Conservation (phyloP, 2,888 invertebrate genomes). For the Laspeyria flexula region DNA sequence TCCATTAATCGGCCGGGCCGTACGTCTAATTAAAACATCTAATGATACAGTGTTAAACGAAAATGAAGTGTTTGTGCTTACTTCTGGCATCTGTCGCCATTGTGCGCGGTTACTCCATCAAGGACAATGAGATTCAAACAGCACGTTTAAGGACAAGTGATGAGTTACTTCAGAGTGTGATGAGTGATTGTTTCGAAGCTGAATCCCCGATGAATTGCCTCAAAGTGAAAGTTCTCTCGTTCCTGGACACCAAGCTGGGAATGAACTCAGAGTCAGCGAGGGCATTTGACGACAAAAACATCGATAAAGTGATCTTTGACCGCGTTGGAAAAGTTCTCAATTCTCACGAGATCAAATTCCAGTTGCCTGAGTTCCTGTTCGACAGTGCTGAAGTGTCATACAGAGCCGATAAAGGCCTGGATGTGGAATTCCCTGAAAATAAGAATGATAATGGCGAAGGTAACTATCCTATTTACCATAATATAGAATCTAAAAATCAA, state of each 20-base stretch:
- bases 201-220: constrained; percentile 90
- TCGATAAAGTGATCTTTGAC: constrained; percentile 91
- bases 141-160: constrained; percentile 88
- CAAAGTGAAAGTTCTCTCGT: constrained; percentile 91
- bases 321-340: constrained; percentile 90
- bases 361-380: constrained; percentile 90
- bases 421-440: constrained; percentile 86
- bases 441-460: constrained; percentile 85
- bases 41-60: constrained; percentile 74
- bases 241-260: constrained; percentile 90
- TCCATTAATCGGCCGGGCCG: constrained; percentile 79
- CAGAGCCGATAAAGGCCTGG: constrained; percentile 88
- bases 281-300: constrained; percentile 86
- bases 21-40: constrained; percentile 79
- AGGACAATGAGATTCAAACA: constrained; percentile 85
- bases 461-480: constrained; percentile 46
- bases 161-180: constrained; percentile 89
- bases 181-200: constrained; percentile 90
- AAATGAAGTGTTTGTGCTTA: constrained; percentile 83
- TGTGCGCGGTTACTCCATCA: constrained; percentile 79
- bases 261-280: constrained; percentile 87
- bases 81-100: constrained; percentile 82
- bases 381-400: constrained; percentile 89
- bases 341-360: constrained; percentile 90
- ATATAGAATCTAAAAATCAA: neutral